Evolutionary conservation across 2,888 invertebrate species (phyloP), one percentile per base, ranked within the genome.

Genomic region (Abscondita cerata): DNA sequence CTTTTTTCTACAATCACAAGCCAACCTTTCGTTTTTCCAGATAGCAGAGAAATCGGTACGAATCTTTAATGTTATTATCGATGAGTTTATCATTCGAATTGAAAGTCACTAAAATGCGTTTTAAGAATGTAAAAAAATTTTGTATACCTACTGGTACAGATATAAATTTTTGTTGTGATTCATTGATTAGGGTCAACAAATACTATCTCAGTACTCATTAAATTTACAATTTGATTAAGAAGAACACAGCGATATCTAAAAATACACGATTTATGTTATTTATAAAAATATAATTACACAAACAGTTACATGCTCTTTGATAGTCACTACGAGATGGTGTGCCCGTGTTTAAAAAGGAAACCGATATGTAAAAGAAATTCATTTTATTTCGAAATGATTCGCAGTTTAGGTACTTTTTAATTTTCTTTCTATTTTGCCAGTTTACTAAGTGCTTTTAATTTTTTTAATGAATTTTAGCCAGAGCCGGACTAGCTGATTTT

Each of bases 1-100:
- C 85, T 96, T 53, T 95, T 96, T 81, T 92, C 95, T 54, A 92
- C 93, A 71, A 92, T 93, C 75, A 87, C 87, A 68, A 90, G 90
- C 79, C 92, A 94, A 80, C 96, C 97, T 5, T 95, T 96, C 83
- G 92, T 93, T 66, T 98, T 98, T 82, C 98, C 98, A 9, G 97
- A 98, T 83, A 92, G 95, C 54, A 87, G 95, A 82, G 98, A 99
- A 85, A 94, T 98, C 72, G 93, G 96, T 96, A 85, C 15, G 51
- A 16, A 12, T 36, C 12, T 4, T n/a, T 38, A 12, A n/a, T 38
- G n/a, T 38, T 12, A n/a, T 8, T 38, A 38, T 38, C 13, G 12
- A 16, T n/a, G n/a, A n/a, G n/a, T n/a, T n/a, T n/a, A n/a, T n/a
- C n/a, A n/a, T n/a, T n/a, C n/a, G n/a, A n/a, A n/a, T n/a, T n/a